Evolutionary conservation across 1,140 invertebrate species (phyloP).

Genomic region (Ganaspis sp.): DNA sequence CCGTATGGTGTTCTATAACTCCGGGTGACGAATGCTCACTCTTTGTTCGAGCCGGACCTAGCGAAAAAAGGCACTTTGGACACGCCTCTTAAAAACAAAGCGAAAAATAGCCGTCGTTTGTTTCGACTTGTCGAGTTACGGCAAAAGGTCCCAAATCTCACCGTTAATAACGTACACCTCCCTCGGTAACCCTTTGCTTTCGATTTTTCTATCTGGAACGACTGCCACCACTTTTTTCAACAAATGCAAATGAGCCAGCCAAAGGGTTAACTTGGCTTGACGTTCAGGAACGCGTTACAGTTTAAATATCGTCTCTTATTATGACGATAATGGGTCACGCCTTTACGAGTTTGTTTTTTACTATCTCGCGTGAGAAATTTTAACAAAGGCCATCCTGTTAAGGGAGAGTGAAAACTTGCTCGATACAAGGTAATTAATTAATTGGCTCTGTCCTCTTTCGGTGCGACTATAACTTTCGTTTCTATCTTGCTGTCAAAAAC

Average conservation of each 20-base stretch:
- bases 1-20: constrained; percentile 45
- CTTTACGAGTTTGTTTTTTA: constrained; percentile 59
- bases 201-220: constrained; percentile 41
- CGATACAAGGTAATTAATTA: constrained; percentile 26
- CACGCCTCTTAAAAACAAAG: constrained; percentile 57
- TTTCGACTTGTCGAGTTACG: constrained; percentile 31
- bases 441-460: background rate
- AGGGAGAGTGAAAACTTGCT: constrained; percentile 5
- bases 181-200: constrained; percentile 38
- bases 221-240: constrained; percentile 32
- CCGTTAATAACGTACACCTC: constrained; percentile 35
- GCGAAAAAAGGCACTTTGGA: constrained; percentile 46
- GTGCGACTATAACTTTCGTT: background rate
- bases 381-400: constrained; percentile 41
- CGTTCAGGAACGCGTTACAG: constrained; percentile 54
- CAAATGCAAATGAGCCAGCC: constrained; percentile 58
- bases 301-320: constrained; percentile 71
- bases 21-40: constrained; percentile 50
- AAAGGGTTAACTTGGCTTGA: constrained; percentile 56
- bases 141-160: constrained; percentile 43
- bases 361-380: constrained; percentile 56
- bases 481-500: background rate
- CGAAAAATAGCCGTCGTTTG: constrained; percentile 47
- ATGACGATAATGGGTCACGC: constrained; percentile 70
- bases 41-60: constrained; percentile 53